Conservation (phyloP, 30 jellyfish, hydroid and myxozoan genomes). For the Sanderia malayensis region DNA sequence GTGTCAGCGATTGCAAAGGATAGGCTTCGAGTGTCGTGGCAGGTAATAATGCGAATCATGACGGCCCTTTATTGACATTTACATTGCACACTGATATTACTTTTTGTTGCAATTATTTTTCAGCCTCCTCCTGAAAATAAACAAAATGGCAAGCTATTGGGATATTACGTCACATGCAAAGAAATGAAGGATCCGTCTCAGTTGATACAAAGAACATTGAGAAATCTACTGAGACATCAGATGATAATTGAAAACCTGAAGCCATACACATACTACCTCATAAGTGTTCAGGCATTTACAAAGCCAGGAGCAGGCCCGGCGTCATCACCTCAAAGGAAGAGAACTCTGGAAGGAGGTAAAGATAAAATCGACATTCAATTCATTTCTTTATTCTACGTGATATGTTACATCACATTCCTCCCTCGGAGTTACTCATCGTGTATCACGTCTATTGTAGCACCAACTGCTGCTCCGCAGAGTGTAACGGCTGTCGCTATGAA, state of each 20-base stretch:
- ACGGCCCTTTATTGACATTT: too few species aligned
- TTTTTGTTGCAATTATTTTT: too few species aligned
- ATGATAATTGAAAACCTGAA: too few species aligned
- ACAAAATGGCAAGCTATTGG: conserved; percentile 67
- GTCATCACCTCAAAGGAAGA: conserved; percentile 23
- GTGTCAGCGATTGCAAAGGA: conserved; percentile 56
- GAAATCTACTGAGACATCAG: too few species aligned
- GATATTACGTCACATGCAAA: conserved; percentile 54
- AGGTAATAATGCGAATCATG: too few species aligned
- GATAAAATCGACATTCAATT: too few species aligned
- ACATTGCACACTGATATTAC: too few species aligned
- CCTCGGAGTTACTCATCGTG: too few species aligned
- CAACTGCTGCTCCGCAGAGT: conserved; percentile 75
- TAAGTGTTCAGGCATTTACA: conserved; percentile 73
- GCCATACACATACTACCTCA: conserved; percentile 61
- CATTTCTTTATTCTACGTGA: too few species aligned
- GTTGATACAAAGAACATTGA: too few species aligned
- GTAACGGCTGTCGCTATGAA: conserved; percentile 58
- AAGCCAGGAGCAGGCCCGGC: conserved; percentile 89
- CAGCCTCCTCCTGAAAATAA: conserved; percentile 40
- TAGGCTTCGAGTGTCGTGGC: conserved; percentile 67
- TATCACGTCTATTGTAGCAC: conserved; percentile 63
- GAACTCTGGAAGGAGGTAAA: conserved; percentile 90
- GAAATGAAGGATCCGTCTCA: conserved; percentile 15
- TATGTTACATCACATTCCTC: too few species aligned